Evolutionary conservation across 2,888 invertebrate species (phyloP).

Genomic region (Dicycla oo): DNA sequence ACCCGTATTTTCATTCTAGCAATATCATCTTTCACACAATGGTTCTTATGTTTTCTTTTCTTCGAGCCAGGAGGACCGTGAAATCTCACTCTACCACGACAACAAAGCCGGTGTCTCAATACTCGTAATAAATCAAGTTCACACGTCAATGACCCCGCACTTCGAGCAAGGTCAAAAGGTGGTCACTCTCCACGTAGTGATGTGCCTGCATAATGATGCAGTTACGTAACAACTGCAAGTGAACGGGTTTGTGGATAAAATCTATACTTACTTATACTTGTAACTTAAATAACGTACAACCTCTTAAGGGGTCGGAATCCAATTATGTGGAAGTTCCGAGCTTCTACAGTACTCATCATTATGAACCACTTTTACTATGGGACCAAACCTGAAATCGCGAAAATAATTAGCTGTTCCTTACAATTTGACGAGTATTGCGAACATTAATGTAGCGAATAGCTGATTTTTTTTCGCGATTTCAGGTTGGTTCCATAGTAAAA

Average conservation of each 20-base stretch:
- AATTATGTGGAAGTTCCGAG: too few relatives aligned
- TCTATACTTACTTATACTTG: too few relatives aligned
- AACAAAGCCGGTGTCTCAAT: conserved; percentile 14
- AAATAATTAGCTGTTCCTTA: too few relatives aligned
- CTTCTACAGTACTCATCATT: too few relatives aligned
- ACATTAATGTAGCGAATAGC: too few relatives aligned
- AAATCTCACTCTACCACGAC: background rate
- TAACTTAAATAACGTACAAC: too few relatives aligned
- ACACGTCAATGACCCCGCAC: conserved; percentile 60
- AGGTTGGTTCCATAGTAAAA: too few relatives aligned
- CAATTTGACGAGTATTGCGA: too few relatives aligned
- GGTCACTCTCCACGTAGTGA: conserved; percentile 42
- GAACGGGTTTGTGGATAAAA: conserved; percentile 28
- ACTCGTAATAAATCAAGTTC: conserved; percentile 62
- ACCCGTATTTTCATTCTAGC: background rate
- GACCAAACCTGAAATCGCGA: too few relatives aligned
- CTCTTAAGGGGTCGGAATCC: too few relatives aligned
- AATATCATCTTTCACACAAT: background rate
- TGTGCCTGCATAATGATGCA: conserved; percentile 21
- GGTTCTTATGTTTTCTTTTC: background rate
- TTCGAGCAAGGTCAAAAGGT: conserved; percentile 57
- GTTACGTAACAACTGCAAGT: conserved; percentile 35
- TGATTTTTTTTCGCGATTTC: too few relatives aligned
- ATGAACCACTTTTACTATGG: too few relatives aligned
- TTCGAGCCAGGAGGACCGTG: background rate